Evolutionary conservation across 2,888 invertebrate species (phyloP), one percentile per base, ranked within the genome.

Genomic region (Catocala nupta): DNA sequence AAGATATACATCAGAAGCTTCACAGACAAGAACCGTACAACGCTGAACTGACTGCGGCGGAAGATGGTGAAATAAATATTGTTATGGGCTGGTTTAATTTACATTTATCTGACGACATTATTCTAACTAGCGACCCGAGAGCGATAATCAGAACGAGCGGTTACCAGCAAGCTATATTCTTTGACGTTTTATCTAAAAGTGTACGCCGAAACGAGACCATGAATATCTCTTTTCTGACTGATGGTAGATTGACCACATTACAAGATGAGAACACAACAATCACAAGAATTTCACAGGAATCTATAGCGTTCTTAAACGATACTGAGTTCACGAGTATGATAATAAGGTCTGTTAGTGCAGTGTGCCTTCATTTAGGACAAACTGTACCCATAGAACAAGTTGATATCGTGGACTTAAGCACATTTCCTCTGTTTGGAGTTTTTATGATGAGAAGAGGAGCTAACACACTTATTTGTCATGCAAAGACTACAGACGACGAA

Each of bases 21-120:
- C 7, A 62, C 13, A 49, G 54, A n/a, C 59, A 59, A n/a, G 59
- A 61, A 34, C 57, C 58, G 43, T 63, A 59, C 12, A 6, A 42
- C 5, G 70, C 62, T 3, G 48, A 49, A 2, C 11, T 74, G 5
- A 67, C 43, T 7, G 66, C 67, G 0, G 58, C 25, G 7, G 65
- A 57, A 9, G 39, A 70, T 12, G 61, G 68, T 1, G 73, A 77
- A 52, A 63, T 77, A 0, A 55, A 74, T 43, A 44, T 65, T 12
- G 85, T 96, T 50, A 95, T 95, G 5, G 91, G 96, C 52, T 96
- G 96, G 96, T 97, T 96, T 82, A 95, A 96, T 75, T 87, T 96
- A 59, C 84, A 95, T 77, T 85, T 97, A 39, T 95, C 95, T 70
- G 95, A 95, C 11, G 91, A 94, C 43, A 93, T 94, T 25, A 85